phyloP scores from a whole-genome alignment of 2,797 vertebrate genomes.

The Pangasius mekongensis region DNA sequence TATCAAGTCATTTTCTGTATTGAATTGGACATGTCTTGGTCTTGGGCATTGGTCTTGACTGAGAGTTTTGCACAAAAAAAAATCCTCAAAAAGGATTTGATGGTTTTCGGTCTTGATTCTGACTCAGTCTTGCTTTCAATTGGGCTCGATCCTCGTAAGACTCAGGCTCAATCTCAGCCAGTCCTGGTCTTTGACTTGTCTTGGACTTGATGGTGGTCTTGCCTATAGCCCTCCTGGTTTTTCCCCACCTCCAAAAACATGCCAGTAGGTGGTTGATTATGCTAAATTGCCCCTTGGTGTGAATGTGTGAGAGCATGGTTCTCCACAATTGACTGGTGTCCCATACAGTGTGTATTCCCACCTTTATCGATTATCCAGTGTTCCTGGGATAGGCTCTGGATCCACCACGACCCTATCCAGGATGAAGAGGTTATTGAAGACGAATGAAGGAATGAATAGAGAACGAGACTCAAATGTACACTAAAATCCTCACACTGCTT shows the following conservation, averaged over 20 bases:
- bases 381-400: neutral
- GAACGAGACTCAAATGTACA: no score
- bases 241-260: neutral
- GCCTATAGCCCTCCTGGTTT: neutral
- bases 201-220: neutral
- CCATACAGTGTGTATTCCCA: neutral
- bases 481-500: neutral
- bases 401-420: neutral
- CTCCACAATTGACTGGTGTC: neutral
- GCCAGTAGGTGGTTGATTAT: neutral
- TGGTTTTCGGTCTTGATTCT: neutral
- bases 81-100: neutral
- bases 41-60: neutral
- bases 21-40: neutral
- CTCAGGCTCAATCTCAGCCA: neutral
- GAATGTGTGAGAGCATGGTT: neutral
- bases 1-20: neutral
- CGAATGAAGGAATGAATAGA: neutral
- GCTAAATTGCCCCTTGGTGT: no score
- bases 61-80: neutral
- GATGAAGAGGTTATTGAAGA: neutral
- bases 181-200: neutral
- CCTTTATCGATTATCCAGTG: neutral
- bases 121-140: neutral
- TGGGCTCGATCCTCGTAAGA: neutral